A percentile compares a stretch with the other conserved stretches of the same genome.
phyloP scores from a whole-genome alignment of 2,113 vertebrate species.

The Coryphaenoides rupestris region DNA sequence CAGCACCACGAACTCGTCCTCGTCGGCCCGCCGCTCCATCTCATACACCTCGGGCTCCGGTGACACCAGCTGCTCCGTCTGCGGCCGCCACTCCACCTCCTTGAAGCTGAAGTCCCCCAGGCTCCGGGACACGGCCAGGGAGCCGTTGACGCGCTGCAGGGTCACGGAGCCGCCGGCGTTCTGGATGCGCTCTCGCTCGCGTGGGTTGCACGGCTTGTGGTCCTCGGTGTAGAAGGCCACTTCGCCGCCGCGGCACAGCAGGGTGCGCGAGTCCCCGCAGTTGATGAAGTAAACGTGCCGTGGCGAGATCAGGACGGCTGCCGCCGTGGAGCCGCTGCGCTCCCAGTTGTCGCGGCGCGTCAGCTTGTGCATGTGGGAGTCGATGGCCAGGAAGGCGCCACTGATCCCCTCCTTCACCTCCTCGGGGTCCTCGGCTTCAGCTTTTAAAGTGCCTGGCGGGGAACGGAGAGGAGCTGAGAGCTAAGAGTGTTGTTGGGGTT shows the following conservation, averaged over 20 bases:
- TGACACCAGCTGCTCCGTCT: slow-evolving; percentile 79
- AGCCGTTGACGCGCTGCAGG: slow-evolving; percentile 76
- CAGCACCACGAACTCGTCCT: slow-evolving; percentile 79
- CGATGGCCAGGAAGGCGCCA: slow-evolving; percentile 71
- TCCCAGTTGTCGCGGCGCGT: slow-evolving; percentile 67
- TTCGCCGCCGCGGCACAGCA: slow-evolving; percentile 68
- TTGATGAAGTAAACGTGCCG: slow-evolving; percentile 77
- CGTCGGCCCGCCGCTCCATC: slow-evolving; percentile 53
- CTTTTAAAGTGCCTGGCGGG: slow-evolving; percentile 55
- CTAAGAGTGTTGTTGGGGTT: neutral
- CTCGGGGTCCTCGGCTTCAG: slow-evolving; percentile 56
- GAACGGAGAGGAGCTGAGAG: slow-evolving; percentile 3
- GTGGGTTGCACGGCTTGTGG: slow-evolving; percentile 76
- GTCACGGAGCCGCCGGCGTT: slow-evolving; percentile 77
- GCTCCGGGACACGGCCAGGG: slow-evolving; percentile 77
- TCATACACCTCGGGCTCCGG: slow-evolving; percentile 80
- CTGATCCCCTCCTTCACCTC: slow-evolving; percentile 71
- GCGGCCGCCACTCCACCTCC: slow-evolving; percentile 69
- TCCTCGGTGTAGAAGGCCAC: slow-evolving; percentile 80
- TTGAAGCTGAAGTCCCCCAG: slow-evolving; percentile 83
- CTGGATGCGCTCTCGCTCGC: slow-evolving; percentile 79
- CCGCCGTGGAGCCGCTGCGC: slow-evolving; percentile 73
- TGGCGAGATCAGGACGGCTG: slow-evolving; percentile 70
- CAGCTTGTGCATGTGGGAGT: slow-evolving; percentile 72
- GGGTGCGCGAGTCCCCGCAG: slow-evolving; percentile 79